Evolutionary conservation across 2,888 invertebrate species (phyloP).

Genomic region (Cactoblastis cactorum): DNA sequence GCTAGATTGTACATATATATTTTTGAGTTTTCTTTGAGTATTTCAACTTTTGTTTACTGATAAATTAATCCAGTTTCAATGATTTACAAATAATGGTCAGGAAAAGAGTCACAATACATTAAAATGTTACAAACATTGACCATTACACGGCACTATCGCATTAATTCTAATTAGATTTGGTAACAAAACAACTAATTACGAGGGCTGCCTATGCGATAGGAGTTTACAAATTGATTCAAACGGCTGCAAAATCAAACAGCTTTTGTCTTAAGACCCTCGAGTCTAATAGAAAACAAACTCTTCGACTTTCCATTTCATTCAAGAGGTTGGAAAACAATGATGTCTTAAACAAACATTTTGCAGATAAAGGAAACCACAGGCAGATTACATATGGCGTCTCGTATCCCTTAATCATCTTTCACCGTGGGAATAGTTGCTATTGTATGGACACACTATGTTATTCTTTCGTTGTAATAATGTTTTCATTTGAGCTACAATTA

Average conservation of each 20-base stretch:
- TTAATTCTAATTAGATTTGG: too few species aligned
- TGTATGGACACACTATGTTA: conserved; percentile 17
- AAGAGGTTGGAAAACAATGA: conserved; percentile 7
- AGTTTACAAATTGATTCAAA: background rate
- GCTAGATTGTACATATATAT: too few species aligned
- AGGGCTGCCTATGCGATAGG: too few species aligned
- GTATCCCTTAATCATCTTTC: conserved; percentile 13
- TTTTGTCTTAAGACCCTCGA: background rate
- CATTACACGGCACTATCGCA: too few species aligned
- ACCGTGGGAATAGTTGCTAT: conserved; percentile 1
- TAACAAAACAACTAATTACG: too few species aligned
- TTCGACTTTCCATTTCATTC: conserved; percentile 7
- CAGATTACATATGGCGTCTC: conserved; percentile 2
- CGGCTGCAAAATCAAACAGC: too few species aligned
- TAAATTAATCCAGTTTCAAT: too few species aligned
- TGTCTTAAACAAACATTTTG: conserved; percentile 1
- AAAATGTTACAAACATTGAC: too few species aligned
- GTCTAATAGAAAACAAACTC: conserved; percentile 6
- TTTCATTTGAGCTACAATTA: conserved; percentile 21
- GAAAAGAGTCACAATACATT: too few species aligned
- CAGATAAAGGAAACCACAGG: background rate
- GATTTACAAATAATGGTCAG: too few species aligned
- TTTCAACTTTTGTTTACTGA: too few species aligned
- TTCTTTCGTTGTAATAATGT: conserved; percentile 20
- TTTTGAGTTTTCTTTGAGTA: too few species aligned